Percentiles rank a stretch among this genome's conserved stretches.
phyloP scores from a whole-genome alignment of 2,113 vertebrate genomes.

The Ictidomys tridecemlineatus region DNA sequence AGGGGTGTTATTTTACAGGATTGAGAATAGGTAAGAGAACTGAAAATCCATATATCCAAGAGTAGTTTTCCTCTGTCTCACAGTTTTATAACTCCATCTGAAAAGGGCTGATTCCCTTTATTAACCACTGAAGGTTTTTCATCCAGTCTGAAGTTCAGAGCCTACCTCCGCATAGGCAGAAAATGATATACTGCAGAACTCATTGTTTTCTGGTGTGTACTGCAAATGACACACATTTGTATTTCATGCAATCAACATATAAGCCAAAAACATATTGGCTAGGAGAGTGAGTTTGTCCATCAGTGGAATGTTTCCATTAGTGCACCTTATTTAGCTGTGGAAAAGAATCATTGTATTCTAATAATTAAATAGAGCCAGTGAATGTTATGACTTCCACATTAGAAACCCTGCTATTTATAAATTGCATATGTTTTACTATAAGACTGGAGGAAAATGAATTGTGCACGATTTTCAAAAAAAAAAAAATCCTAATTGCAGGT shows the following conservation, averaged over 20 bases:
- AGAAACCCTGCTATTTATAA: conserved; percentile 61
- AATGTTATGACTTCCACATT: conserved; percentile 32
- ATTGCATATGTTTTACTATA: conserved; percentile 38
- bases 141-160: conserved; percentile 35
- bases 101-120: conserved; percentile 26
- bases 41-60: conserved; percentile 12
- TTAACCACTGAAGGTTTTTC: not conserved
- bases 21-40: not conserved
- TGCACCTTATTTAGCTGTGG: not conserved
- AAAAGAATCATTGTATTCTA: not conserved
- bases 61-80: conserved; percentile 13
- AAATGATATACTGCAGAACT: conserved; percentile 48
- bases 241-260: conserved; percentile 81
- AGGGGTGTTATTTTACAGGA: not conserved
- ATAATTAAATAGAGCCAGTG: conserved; percentile 72
- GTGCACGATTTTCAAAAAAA: conserved; percentile 48
- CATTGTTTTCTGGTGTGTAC: conserved; percentile 61
- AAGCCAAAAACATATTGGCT: conserved; percentile 74
- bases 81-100: not conserved
- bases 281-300: conserved; percentile 73
- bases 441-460: conserved; percentile 60
- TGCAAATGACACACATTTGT: conserved; percentile 73
- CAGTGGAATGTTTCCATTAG: conserved; percentile 74
- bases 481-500: conserved; percentile 1
- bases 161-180: not conserved